A percentile compares a stretch with the other conserved stretches of the same genome.
These are phyloP conservation scores for Fragum sueziense DNA, from an alignment of 2,888 invertebrate species.

Conservation along the genomic window DNA sequence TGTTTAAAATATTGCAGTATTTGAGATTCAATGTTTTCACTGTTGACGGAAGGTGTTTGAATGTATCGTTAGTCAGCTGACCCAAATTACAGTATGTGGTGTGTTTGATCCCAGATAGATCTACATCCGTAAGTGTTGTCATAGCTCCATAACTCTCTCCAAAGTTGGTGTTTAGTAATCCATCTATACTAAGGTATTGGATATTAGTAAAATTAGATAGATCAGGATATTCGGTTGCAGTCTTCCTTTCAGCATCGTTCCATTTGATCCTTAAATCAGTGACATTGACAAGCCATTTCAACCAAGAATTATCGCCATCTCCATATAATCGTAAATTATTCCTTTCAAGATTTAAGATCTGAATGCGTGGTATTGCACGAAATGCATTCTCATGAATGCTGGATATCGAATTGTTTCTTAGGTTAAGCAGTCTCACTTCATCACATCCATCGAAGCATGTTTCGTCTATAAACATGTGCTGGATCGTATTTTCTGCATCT, in stretches of 20 bases:
- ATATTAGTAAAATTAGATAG: not conserved
- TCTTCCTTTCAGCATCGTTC: not conserved
- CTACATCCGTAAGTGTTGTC: not conserved
- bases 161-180: not conserved
- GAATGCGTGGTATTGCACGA: not conserved
- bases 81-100: not conserved
- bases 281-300: not conserved
- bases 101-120: not conserved
- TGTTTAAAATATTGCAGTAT: conserved; percentile 20
- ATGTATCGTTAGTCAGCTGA: conserved; percentile 5
- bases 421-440: not conserved
- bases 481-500: not conserved
- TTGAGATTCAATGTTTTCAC: conserved; percentile 16
- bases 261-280: not conserved
- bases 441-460: not conserved
- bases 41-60: not conserved
- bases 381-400: not conserved
- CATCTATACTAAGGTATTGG: not conserved
- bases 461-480: not conserved
- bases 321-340: not conserved
- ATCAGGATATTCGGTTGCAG: not conserved
- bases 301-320: not conserved
- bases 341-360: not conserved
- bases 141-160: not conserved
- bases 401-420: not conserved